Evolutionary conservation across 92 coral and sea anemone genomes (phyloP).

Genomic region (Porites cylindrica): DNA sequence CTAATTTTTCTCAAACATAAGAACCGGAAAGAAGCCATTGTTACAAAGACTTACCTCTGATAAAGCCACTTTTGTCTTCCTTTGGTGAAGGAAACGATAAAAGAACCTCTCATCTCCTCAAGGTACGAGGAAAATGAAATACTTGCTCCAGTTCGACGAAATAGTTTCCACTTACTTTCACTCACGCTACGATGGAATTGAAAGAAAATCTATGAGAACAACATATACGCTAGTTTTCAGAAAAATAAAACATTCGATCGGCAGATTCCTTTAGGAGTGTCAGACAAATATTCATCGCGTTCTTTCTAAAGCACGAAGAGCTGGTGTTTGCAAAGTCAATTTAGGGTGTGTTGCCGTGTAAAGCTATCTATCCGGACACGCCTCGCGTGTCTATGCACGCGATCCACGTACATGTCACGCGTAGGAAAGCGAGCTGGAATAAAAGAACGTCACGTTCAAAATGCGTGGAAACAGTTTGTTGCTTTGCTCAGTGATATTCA

Average conservation of each 20-base stretch:
- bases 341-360: conserved; percentile 11
- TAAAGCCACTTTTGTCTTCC: background rate
- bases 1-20: background rate
- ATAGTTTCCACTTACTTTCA: no score
- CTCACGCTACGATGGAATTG: background rate
- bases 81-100: conserved; percentile 10
- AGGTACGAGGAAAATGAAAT: background rate
- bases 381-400: conserved; percentile 32
- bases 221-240: background rate
- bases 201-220: background rate
- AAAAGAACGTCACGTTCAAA: background rate
- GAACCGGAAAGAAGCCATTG: background rate
- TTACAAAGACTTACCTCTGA: conserved; percentile 23
- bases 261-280: conserved; percentile 11
- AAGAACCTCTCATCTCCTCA: background rate
- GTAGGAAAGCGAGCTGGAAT: background rate
- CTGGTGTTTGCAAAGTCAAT: background rate
- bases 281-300: conserved; percentile 9
- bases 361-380: conserved; percentile 19
- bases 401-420: conserved; percentile 14
- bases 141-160: background rate
- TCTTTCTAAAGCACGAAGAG: background rate
- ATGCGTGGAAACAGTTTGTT: background rate
- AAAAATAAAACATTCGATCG: background rate
- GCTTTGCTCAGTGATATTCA: background rate